Base-by-base conservation (phyloP, 1,140 invertebrate species). In the Laupala kohalensis region DNA sequence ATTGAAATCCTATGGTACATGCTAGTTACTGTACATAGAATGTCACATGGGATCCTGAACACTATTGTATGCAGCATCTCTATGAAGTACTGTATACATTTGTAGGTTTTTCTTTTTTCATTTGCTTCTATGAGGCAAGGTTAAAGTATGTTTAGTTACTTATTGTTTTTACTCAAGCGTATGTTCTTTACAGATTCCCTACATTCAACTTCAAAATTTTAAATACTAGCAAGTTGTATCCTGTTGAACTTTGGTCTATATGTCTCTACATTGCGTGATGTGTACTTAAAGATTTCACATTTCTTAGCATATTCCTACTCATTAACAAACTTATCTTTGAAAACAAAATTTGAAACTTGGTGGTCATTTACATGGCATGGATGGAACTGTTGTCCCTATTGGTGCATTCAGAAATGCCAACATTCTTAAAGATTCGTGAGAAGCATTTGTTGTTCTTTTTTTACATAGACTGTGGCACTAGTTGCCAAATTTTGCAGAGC, bases 61-160 rank as follows among this genome's bases (percentile, higher is more conserved):
- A 68, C 67, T 68, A 68, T 25, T 37, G 67, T 68, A 37, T 68
- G 27, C 37, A 53, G 37, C 37, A 53, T 53, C 37, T 53, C 37
- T 53, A 53, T 53, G 9, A 53, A 53, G 37, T 53, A 53, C 37
- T 53, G 37, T 53, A 53, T 53, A 53, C 37, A 53, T 53, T 53
- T 27, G 24, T 68, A 68, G n/a, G 28, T 68, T 68, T 29, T 24
- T 68, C 9, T 67, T 67, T 65, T 67, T 26, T 26, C 65, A 19
- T 37, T 68, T 37, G 67, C 67, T 37, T 68, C 67, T 68, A 68
- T n/a, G 19, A 68, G 67, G 67, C 67, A 68, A 29, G 28, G 29
- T 30, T 68, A 29, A 37, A 28, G 19, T 68, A 68, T 68, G 28
- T 68, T 23, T 67, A 28, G 12, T 67, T 67, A 28, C 12, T 68